Base-by-base conservation (phyloP, 2,113 vertebrate species). In the Argyrosomus japonicus region DNA sequence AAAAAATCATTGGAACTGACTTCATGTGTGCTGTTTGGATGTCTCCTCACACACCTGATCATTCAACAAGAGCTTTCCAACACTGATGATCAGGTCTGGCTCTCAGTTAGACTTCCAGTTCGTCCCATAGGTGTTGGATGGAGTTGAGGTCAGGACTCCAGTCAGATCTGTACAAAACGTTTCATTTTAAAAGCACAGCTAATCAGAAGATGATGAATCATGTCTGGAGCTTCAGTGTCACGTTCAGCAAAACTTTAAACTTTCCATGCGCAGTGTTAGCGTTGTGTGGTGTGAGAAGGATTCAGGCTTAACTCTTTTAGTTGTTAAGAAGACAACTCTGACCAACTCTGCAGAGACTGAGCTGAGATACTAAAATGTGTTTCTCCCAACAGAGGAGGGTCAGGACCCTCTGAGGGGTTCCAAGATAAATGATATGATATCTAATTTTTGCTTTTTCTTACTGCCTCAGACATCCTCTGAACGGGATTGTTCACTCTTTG, bases 1-100 rank as follows among this genome's bases (percentile, higher is more conserved):
- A 90, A 91, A 91, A 87, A 83, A 84, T 75, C 40, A 82, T 72
- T 87, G 89, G 75, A 89, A 71, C 82, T 77, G 56, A 75, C 7
- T 64, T 0, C 15, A 32, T 82, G 77, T 81, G 0, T 62, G 36
- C 15, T 77, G 51, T 72, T 68, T 47, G 45, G 13, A 47, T 47
- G 45, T 14, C 45, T 51, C 45, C 13, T 47, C 45, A 47, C 50
- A 51, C 18, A 8, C 1, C 36, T 36, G 36, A 8, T 36, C 36
- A 8, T 36, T 36, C 32, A 36, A 45, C 43, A 45, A 4, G 54
- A 57, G 13, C n/a, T 14, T 57, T 57, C n/a, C 23, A 25, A 5
- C 12, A 57, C 54, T 25, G 12, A n/a, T 5, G 50, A 4, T 53
- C 6, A 8, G 18, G 7, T 3, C 19, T 1, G 19, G 51, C 51